Percentiles rank a stretch among this genome's conserved stretches.
phyloP scores from a whole-genome alignment of 2,888 invertebrate genomes.

The Apotomis turbidana region DNA sequence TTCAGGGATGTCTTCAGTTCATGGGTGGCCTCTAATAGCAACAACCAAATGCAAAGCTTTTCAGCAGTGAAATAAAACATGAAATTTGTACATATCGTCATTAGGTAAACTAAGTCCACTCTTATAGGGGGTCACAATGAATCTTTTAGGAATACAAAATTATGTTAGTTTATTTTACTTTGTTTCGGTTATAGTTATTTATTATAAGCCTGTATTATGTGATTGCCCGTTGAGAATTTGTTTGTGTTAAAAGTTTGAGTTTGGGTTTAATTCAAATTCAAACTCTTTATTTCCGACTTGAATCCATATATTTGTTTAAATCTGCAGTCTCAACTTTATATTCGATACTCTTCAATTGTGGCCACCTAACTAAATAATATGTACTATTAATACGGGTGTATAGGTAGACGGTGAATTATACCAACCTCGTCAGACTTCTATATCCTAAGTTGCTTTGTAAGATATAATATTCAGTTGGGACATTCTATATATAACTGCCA shows the following conservation, averaged over 20 bases:
- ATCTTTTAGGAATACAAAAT: slow-evolving; percentile 24
- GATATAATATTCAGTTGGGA: slow-evolving; percentile 6
- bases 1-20: slow-evolving; percentile 95
- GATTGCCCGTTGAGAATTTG: neutral
- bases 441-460: slow-evolving; percentile 21
- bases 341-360: slow-evolving; percentile 13
- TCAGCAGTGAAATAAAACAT: slow-evolving; percentile 89
- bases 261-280: too few relatives aligned
- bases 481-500: slow-evolving; percentile 16
- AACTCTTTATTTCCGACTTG: too few relatives aligned
- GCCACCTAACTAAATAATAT: slow-evolving; percentile 9
- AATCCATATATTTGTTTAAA: too few relatives aligned
- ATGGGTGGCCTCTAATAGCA: slow-evolving; percentile 94
- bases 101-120: slow-evolving; percentile 33
- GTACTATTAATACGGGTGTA: slow-evolving; percentile 17
- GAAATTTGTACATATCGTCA: slow-evolving; percentile 50
- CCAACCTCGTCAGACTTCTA: slow-evolving; percentile 17
- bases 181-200: slow-evolving; percentile 8
- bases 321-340: neutral
- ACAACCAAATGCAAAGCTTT: slow-evolving; percentile 90
- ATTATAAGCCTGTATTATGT: slow-evolving; percentile 11
- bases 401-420: slow-evolving; percentile 10
- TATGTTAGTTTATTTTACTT: slow-evolving; percentile 25
- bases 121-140: slow-evolving; percentile 37
- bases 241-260: neutral